A percentile compares a stretch with the other conserved stretches of the same genome.
Conservation (phyloP, 2,888 invertebrate species). For the Hirtodrosophila confusa region DNA sequence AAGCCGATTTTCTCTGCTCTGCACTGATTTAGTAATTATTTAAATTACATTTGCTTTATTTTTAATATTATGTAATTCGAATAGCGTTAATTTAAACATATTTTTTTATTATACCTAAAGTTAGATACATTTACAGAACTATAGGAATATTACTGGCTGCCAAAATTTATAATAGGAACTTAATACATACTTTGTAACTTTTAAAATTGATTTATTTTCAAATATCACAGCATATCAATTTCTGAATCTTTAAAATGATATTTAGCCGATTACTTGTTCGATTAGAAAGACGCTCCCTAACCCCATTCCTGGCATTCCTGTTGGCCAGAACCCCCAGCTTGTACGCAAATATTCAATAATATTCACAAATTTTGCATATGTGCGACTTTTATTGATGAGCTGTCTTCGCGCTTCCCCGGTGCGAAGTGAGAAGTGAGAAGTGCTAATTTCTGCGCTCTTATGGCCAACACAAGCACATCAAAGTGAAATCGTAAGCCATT, state of each 20-base stretch:
- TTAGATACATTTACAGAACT: no score
- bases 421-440: slow-evolving; percentile 57
- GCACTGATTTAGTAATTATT: no score
- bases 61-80: no score
- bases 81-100: no score
- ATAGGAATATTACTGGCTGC: no score
- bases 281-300: slow-evolving; percentile 61
- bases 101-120: no score
- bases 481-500: slow-evolving; percentile 67
- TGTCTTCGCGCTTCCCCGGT: slow-evolving; percentile 23
- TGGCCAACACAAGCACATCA: slow-evolving; percentile 37
- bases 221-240: no score
- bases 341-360: slow-evolving; percentile 16
- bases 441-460: slow-evolving; percentile 65
- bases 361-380: slow-evolving; percentile 36
- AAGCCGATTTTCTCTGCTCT: no score
- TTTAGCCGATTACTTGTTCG: slow-evolving; percentile 3
- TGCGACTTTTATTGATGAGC: slow-evolving; percentile 64
- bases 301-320: slow-evolving; percentile 59
- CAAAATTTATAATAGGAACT: no score
- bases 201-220: no score
- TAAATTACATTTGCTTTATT: no score
- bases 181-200: no score
- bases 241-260: not conserved
- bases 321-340: slow-evolving; percentile 21